Base-by-base conservation (phyloP, 2,888 invertebrate genomes). In the Ophioninae sp. region DNA sequence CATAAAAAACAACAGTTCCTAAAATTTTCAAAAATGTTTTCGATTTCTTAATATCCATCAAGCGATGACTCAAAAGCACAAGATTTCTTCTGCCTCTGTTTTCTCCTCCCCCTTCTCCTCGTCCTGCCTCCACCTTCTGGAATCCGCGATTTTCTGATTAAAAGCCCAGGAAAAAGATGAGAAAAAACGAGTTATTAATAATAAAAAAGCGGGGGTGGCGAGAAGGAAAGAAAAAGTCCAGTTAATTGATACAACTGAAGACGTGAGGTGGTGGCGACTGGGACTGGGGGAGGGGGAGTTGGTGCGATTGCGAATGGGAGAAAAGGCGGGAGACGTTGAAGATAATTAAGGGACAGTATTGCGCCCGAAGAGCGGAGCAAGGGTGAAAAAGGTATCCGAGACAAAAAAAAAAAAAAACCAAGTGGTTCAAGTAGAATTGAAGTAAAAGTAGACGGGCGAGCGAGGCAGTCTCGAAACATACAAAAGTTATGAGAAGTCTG, bases 231-330 rank as follows among this genome's bases (percentile, higher is more conserved):
- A 44, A 67, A 62, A 74, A 23, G 56, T 41, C 56, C 62, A 82
- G 59, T 68, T 78, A 74, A 78, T 78, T 82, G 68, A 82, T 82
- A 64, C 73, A 68, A 39, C 37, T 39, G 44, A 44, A 44, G 44
- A 44, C 44, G 44, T 44, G 8, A 13, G 30, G 30, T 30, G 30
- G 30, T 3, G 1, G 30, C 30, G 30, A 30, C 30, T 30, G 44
- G 8, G 44, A 44, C 6, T 20, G 41, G n/a, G 7, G 39, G 61
- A 39, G 56, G 17, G 8, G 20, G 41, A 10, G 50, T n/a, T 10
- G 13, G 13, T 39, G 21, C 13, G 21, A 67, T 50, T 50, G 70
- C 17, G n/a, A n/a, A n/a, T n/a, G n/a, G 65, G 61, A 30, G 30
- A 59, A 69, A 44, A 41, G 8, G 41, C 17, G 64, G 8, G 78